Evolutionary conservation across 1,140 invertebrate genomes (phyloP), one percentile per base, ranked within the genome.

Genomic region (Ceratosolen solmsi): DNA sequence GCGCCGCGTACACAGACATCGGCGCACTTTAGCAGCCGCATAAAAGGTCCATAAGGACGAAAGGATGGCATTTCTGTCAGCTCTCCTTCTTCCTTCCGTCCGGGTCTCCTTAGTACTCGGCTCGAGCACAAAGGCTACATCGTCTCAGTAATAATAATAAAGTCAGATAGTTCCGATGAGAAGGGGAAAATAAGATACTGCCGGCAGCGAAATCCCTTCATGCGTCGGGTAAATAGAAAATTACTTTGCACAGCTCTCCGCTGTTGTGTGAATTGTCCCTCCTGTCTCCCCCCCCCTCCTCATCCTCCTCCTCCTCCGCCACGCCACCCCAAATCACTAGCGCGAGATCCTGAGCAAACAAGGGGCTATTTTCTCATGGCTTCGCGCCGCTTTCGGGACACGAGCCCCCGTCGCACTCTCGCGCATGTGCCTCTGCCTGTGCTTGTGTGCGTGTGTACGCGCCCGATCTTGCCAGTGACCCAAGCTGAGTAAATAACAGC

Each of bases 341-440:
- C 80, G 84, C 33, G 68, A 83, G 84, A 87, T 87, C 87, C 87
- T 87, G 86, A 87, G 84, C 82, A 88, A 88, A 88, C 86, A 88
- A 79, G 74, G 71, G 83, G 71, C 83, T 86, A 70, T 86, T 87
- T 88, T 87, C 79, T 82, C 82, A 79, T 83, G 75, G 83, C 71
- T 30, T 5, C 41, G 13, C 25, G 4, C 46, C 60, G 1, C 51
- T 65, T 65, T 27, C 58, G 58, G 25, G 25, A 60, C 1, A 60
- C 25, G 58, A 22, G 2, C n/a, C 58, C 13, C 1, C 2, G 7
- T 27, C n/a, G n/a, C n/a, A n/a, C n/a, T n/a, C n/a, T n/a, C n/a
- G n/a, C n/a, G n/a, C n/a, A n/a, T n/a, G n/a, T n/a, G n/a, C n/a
- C n/a, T n/a, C n/a, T n/a, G n/a, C n/a, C n/a, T 68, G 30, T 46